Base-by-base conservation (phyloP, 2,113 vertebrate genomes). In the Tor tambroides region DNA sequence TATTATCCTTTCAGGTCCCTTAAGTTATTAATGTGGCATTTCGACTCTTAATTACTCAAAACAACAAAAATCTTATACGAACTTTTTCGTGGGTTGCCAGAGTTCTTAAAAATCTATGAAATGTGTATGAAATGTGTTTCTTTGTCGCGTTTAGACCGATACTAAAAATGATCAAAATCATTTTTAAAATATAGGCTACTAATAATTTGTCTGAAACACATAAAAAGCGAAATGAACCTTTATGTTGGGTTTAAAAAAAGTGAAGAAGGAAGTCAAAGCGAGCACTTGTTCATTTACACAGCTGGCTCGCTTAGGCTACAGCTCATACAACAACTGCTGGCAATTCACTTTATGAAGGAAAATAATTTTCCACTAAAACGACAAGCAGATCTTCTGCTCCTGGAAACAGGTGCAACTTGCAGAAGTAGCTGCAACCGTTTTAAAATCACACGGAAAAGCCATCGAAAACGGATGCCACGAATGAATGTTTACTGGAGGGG, bases 391-490 rank as follows among this genome's bases (percentile, higher is more conserved):
- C 14, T 80, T 41, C 32, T 43, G 56, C 12, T 41, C 56, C 21
- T 79, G 30, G 49, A 79, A 80, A 80, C 78, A 80, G 78, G 56
- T 80, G 78, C 78, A 80, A 38, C 54, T 35, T 56, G 28, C 11
- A 56, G n/a, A 46, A 46, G 19, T 74, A n/a, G 11, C 67, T 69
- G 71, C 35, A 74, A 23, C 14, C 71, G 23, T 43, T 74, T 43
- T n/a, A 19, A 72, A 38, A 38, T 35, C 32, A 21, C 4, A 21
- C 1, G 7, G 17, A 72, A 4, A 74, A n/a, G 35, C 2, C 17
- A 38, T 38, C 19, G 17, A 23, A 72, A 72, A 23, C 21, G 4
- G 19, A 72, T 41, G 32, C 69, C 35, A 32, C 32, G 17, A 38
- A 17, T 69, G 15, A 41, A 11, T n/a, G 0, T 41, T 41, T 23